phyloP scores from a whole-genome alignment of 2,888 invertebrate genomes.

The Acleris sparsana region DNA sequence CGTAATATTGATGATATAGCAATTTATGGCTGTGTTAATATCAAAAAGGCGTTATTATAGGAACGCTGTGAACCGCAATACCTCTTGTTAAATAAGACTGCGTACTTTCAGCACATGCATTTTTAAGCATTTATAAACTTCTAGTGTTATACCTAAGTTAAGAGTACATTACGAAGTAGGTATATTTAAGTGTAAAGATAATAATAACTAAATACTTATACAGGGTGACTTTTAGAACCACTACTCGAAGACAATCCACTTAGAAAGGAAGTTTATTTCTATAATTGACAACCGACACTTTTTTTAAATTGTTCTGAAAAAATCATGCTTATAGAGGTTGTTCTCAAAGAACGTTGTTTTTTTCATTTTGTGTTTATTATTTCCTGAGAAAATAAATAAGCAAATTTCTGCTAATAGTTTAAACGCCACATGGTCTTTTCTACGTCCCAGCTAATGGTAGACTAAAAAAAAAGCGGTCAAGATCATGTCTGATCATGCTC shows the following conservation, averaged over 20 bases:
- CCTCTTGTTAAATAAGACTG: conserved; percentile 76
- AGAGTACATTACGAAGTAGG: conserved; percentile 6
- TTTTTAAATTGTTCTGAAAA: no score
- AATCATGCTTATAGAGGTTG: no score
- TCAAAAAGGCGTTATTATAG: conserved; percentile 76
- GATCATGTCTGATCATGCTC: no score
- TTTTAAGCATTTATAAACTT: conserved; percentile 44
- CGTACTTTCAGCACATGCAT: conserved; percentile 61
- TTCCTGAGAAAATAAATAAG: no score
- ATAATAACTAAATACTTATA: not conserved
- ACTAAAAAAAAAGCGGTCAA: no score
- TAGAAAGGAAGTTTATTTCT: no score
- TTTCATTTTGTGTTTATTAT: no score
- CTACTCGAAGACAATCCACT: not conserved
- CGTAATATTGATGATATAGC: conserved; percentile 50
- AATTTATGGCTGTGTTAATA: conserved; percentile 80
- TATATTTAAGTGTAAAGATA: conserved; percentile 12
- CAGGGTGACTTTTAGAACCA: not conserved
- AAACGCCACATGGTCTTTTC: no score
- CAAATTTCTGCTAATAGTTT: no score
- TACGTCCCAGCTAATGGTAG: no score
- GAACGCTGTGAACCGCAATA: conserved; percentile 73
- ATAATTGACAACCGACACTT: no score
- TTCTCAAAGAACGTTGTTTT: no score
- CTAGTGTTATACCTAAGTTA: conserved; percentile 14